These are phyloP conservation scores for Camponotus pennsylvanicus DNA, from an alignment of 1,140 invertebrate species.

Conservation along the genomic window DNA sequence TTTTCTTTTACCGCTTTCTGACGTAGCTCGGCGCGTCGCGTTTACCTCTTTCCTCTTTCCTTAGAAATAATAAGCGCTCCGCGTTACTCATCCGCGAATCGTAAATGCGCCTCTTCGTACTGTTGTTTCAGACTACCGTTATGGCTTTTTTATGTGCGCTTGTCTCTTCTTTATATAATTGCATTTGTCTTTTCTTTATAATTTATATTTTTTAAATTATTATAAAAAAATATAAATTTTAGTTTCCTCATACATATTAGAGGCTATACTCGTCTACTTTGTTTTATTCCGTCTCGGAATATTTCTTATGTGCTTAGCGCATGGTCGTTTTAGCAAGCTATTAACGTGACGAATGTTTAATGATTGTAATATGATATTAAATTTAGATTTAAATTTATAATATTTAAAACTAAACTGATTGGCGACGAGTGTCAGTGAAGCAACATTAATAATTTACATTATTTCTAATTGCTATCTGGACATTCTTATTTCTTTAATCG, in stretches of 20 bases:
- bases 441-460: neutral
- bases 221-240: neutral
- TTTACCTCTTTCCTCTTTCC: neutral
- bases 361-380: no score
- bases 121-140: neutral
- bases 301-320: conserved; percentile 7
- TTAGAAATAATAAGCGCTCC: conserved; percentile 8
- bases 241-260: no score
- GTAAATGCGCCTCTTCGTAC: neutral
- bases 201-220: neutral
- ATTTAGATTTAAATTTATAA: neutral
- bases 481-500: neutral
- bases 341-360: neutral
- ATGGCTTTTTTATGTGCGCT: neutral
- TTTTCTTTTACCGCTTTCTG: conserved; percentile 23
- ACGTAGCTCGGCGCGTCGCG: conserved; percentile 56
- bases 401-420: conserved; percentile 4
- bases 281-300: neutral
- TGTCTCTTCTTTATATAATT: neutral
- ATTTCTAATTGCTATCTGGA: neutral
- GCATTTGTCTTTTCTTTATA: neutral
- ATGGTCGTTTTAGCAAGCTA: neutral
- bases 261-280: no score
- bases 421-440: neutral
- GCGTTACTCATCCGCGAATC: conserved; percentile 20